phyloP scores from a whole-genome alignment of 2,797 vertebrate species.

The Megalops cyprinoides region DNA sequence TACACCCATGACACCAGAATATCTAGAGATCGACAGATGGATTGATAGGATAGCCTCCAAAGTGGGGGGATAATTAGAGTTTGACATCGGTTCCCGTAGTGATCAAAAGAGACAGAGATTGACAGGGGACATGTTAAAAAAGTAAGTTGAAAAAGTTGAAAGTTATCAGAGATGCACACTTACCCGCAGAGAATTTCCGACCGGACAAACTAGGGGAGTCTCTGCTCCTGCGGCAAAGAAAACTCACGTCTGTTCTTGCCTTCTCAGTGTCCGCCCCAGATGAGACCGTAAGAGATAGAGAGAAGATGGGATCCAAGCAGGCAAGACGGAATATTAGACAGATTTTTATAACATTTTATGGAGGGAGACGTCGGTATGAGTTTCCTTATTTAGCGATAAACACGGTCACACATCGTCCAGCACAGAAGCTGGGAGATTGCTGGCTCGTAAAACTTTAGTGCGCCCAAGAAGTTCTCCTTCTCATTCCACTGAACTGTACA shows the following conservation, averaged over 20 bases:
- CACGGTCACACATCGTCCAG: slow-evolving; percentile 61
- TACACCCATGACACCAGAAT: not conserved
- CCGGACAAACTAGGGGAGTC: slow-evolving; percentile 35
- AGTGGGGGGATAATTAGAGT: not conserved
- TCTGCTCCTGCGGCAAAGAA: slow-evolving; percentile 37
- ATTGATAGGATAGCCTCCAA: too few species aligned
- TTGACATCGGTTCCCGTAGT: slow-evolving; percentile 13
- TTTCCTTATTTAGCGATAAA: slow-evolving; percentile 44
- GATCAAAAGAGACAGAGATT: slow-evolving; percentile 25
- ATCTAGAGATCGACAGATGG: not conserved
- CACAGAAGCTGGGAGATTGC: slow-evolving; percentile 35
- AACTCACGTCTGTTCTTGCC: slow-evolving; percentile 41
- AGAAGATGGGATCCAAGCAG: slow-evolving; percentile 34
- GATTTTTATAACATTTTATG: slow-evolving; percentile 21
- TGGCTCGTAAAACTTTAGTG: slow-evolving; percentile 54
- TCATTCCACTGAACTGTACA: slow-evolving; percentile 54
- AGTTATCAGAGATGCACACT: slow-evolving; percentile 8
- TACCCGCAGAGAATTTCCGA: slow-evolving; percentile 38
- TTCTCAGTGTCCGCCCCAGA: slow-evolving; percentile 17
- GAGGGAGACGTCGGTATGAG: slow-evolving; percentile 28
- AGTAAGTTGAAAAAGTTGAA: not conserved
- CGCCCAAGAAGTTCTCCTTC: slow-evolving; percentile 54
- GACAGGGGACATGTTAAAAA: not conserved
- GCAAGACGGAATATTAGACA: slow-evolving; percentile 33
- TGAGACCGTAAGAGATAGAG: slow-evolving; percentile 24